Base-by-base conservation (phyloP, 2,113 vertebrate species). In the Chitala chitala region DNA sequence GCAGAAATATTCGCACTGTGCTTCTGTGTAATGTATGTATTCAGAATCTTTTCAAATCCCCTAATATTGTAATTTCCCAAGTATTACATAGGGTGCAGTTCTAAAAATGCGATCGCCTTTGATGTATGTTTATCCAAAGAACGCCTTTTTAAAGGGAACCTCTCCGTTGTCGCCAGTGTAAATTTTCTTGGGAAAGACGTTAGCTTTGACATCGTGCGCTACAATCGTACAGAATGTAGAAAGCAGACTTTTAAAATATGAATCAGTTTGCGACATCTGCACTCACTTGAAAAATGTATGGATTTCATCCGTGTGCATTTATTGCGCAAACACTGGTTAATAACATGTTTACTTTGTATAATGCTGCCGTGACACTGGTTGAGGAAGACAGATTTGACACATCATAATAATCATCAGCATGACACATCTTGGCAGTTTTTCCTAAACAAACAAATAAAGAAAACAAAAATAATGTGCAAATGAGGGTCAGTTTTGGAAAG, bases 301-400 rank as follows among this genome's bases (percentile, higher is more conserved):
- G 73, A 75, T 33, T 58, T 40, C 79, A 70, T 72, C 48, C 51
- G 66, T 83, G 70, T 84, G 71, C 71, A 74, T 55, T 58, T 78
- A 75, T 76, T 82, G 82, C 78, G 86, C 84, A 85, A 83, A 86
- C 77, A 46, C 81, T 77, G 77, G 70, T 82, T 20, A 84, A 50
- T n/a, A n/a, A 82, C 82, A 64, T 64, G 42, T 79, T 74, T 54
- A 75, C 77, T 83, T 87, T 75, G n/a, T n/a, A 83, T 75, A 79
- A 56, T 75, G 76, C 44, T 77, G 70, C 56, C 44, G 13, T 40
- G 74, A 55, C n/a, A 42, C 40, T 46, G 72, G 36, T 70, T 46
- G 22, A n/a, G 26, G 40, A 33, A 20, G 74, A 51, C 40, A 13
- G 10, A 46, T 48, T 61, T 7, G 42, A 48, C 38, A n/a, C 40